These are phyloP conservation scores for Microplitis demolitor DNA, from an alignment of 1,140 invertebrate genomes.

Conservation along the genomic window DNA sequence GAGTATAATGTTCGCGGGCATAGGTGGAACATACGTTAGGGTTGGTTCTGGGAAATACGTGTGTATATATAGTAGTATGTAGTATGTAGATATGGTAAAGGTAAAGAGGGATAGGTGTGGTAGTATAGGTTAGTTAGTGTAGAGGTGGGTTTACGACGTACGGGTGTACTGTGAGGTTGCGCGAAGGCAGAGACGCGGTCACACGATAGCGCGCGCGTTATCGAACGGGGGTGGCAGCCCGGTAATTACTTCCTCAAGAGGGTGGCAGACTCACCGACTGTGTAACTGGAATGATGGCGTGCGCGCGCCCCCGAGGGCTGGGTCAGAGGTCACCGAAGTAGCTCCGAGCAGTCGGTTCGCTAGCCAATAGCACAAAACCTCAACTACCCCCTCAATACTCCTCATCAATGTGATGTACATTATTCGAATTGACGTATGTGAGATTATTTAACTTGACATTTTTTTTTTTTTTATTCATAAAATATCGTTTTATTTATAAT, in stretches of 20 bases:
- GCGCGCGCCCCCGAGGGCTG: slow-evolving; percentile 55
- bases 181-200: slow-evolving; percentile 26
- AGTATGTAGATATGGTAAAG: neutral
- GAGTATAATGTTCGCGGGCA: slow-evolving; percentile 22
- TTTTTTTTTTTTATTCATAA: too few relatives aligned
- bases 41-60: neutral
- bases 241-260: slow-evolving; percentile 56
- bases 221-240: slow-evolving; percentile 51
- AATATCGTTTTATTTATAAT: too few relatives aligned
- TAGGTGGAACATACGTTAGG: slow-evolving; percentile 25
- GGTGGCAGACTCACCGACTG: neutral
- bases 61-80: neutral
- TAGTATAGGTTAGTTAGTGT: neutral
- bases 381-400: neutral
- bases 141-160: neutral
- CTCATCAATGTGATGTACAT: neutral
- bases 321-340: slow-evolving; percentile 53
- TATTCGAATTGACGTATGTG: neutral
- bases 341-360: slow-evolving; percentile 43
- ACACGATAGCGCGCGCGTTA: slow-evolving; percentile 47
- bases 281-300: slow-evolving; percentile 40
- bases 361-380: slow-evolving; percentile 48
- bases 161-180: slow-evolving; percentile 7
- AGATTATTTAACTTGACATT: neutral
- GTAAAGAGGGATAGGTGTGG: neutral